These are phyloP conservation scores for Hippocampus comes DNA, from an alignment of 2,113 vertebrate species.

Conservation along the genomic window DNA sequence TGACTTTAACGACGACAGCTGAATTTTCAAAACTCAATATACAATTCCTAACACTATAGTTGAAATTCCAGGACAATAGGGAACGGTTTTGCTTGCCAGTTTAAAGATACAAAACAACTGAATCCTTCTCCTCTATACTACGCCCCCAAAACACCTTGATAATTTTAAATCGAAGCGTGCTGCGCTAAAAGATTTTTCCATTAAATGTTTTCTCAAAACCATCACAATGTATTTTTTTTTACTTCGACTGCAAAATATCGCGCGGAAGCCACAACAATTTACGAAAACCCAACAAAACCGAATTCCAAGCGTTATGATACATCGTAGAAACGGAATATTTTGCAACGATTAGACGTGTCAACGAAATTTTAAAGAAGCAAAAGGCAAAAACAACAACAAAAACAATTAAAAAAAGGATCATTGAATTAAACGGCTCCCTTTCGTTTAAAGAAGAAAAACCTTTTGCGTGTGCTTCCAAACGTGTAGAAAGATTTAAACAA, in stretches of 20 bases:
- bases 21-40: not conserved
- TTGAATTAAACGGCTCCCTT: not conserved
- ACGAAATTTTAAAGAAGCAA: not conserved
- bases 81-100: constrained; percentile 22
- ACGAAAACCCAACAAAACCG: not conserved
- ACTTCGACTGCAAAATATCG: not conserved
- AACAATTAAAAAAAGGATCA: not conserved
- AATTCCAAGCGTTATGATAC: too few species aligned
- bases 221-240: too few species aligned
- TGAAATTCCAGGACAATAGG: constrained; percentile 39
- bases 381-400: not conserved
- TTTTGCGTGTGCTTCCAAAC: too few species aligned
- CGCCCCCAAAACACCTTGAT: not conserved
- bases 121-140: not conserved
- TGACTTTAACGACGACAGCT: too few species aligned
- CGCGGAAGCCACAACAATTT: not conserved
- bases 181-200: not conserved
- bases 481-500: not conserved
- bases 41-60: not conserved
- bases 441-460: not conserved
- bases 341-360: not conserved
- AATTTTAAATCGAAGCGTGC: not conserved
- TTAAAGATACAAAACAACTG: constrained; percentile 27
- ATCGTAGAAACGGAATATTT: not conserved
- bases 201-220: not conserved